phyloP scores from a whole-genome alignment of 2,113 vertebrate species.

The Crypturellus undulatus region DNA sequence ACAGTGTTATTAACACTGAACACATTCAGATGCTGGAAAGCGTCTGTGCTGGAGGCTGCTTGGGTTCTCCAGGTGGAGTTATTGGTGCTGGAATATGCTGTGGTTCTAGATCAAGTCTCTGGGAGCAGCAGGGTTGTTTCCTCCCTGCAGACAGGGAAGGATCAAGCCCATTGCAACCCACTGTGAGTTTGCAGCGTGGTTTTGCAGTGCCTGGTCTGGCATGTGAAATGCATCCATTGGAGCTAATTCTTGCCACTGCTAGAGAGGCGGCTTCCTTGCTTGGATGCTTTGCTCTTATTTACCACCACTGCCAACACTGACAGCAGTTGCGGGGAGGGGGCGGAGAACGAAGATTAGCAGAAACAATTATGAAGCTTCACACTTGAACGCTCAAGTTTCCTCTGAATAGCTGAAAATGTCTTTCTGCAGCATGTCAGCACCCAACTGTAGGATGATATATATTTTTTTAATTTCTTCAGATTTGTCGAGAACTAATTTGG shows the following conservation, averaged over 20 bases:
- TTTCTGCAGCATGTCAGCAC: not conserved
- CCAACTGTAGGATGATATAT: not conserved
- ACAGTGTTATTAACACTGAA: not conserved
- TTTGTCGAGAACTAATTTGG: not conserved
- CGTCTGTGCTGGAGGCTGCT: not conserved
- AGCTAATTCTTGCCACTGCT: not conserved
- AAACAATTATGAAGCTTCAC: conserved; percentile 8
- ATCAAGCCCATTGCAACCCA: not conserved
- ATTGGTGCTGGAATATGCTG: accelerated
- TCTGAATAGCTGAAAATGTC: conserved; percentile 3
- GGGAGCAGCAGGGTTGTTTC: not conserved
- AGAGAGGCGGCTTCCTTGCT: not conserved
- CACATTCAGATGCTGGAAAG: not conserved
- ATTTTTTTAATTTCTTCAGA: not conserved
- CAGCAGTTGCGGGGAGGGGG: accelerated
- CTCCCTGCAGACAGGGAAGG: not conserved
- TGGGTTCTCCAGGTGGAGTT: not conserved
- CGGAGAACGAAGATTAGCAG: not conserved
- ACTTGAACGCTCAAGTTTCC: not conserved
- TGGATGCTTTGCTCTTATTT: not conserved
- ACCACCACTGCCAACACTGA: not conserved
- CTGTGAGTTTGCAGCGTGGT: not conserved
- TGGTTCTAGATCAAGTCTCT: not conserved
- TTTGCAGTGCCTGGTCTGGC: not conserved
- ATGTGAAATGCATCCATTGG: not conserved